These are phyloP conservation scores for Hetaerina americana DNA, from an alignment of 1,140 invertebrate species.

Conservation along the genomic window DNA sequence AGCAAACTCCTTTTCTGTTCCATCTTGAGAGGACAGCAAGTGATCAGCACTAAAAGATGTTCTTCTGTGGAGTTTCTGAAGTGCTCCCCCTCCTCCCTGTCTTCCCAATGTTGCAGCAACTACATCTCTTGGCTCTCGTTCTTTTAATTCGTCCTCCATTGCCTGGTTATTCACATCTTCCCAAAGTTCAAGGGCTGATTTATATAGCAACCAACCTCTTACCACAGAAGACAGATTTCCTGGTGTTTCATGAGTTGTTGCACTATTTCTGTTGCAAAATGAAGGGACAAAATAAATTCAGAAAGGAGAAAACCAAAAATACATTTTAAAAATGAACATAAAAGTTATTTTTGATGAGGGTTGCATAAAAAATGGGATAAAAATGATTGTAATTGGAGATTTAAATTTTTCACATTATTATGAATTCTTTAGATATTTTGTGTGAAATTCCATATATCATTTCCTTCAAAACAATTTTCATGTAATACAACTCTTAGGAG, in stretches of 20 bases:
- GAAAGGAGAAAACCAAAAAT: not conserved
- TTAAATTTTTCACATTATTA: no score
- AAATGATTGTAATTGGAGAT: no score
- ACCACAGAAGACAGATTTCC: not conserved
- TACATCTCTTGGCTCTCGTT: not conserved
- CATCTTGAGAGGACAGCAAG: not conserved
- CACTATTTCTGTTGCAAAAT: not conserved
- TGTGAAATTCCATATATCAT: no score
- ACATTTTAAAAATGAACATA: no score
- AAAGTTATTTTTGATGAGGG: no score
- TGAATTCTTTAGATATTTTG: no score
- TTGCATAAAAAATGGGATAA: no score
- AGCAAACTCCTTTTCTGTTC: not conserved
- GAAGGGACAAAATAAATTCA: not conserved
- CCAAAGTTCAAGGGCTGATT: slow-evolving; percentile 34
- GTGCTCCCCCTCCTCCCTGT: slow-evolving; percentile 7
- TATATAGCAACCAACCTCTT: slow-evolving; percentile 32
- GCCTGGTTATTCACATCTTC: slow-evolving; percentile 21
- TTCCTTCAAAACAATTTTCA: no score
- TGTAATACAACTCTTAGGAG: no score
- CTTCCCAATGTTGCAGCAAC: slow-evolving; percentile 10
- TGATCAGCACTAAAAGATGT: not conserved
- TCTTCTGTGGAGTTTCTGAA: not conserved
- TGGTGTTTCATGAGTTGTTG: not conserved
- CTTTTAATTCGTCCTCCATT: not conserved